Conservation (phyloP, 2,113 vertebrate species). For the Ochotona curzoniae region DNA sequence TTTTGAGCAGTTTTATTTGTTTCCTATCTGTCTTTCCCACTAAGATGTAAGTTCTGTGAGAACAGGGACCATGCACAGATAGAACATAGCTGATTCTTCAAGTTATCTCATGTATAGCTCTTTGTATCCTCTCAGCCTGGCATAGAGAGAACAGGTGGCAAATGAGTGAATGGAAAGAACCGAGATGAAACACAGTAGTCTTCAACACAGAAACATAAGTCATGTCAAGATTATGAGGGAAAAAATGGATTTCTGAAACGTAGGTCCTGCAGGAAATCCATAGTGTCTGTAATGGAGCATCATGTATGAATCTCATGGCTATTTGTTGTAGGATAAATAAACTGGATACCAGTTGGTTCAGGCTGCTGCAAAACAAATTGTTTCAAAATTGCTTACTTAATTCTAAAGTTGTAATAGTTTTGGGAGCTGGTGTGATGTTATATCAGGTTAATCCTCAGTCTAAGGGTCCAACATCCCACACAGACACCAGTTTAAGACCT, state of each 20-base stretch:
- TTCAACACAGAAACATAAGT: constrained; percentile 22
- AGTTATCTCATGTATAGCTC: background rate
- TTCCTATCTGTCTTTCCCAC: background rate
- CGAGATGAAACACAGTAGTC: background rate
- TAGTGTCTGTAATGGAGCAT: background rate
- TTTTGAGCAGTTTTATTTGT: constrained; percentile 8
- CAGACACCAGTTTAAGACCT: too few species aligned
- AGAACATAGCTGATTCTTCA: background rate
- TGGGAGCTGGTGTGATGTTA: too few species aligned
- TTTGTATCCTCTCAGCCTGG: background rate
- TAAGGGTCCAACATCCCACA: too few species aligned
- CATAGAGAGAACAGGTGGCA: background rate
- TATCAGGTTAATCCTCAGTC: too few species aligned
- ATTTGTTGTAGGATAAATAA: background rate
- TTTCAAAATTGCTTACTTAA: constrained; percentile 9
- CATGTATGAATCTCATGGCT: background rate
- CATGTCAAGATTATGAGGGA: background rate
- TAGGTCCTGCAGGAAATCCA: background rate
- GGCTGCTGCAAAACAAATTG: constrained; percentile 23
- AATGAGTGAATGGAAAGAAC: constrained; percentile 1
- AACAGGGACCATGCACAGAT: background rate
- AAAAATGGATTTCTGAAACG: constrained; percentile 2
- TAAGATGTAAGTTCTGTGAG: background rate
- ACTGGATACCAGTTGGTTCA: background rate
- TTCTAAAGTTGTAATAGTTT: too few species aligned